Evolutionary conservation across 2,113 vertebrate genomes (phyloP), one percentile per base, ranked within the genome.

Genomic region (Rafetus swinhoei): DNA sequence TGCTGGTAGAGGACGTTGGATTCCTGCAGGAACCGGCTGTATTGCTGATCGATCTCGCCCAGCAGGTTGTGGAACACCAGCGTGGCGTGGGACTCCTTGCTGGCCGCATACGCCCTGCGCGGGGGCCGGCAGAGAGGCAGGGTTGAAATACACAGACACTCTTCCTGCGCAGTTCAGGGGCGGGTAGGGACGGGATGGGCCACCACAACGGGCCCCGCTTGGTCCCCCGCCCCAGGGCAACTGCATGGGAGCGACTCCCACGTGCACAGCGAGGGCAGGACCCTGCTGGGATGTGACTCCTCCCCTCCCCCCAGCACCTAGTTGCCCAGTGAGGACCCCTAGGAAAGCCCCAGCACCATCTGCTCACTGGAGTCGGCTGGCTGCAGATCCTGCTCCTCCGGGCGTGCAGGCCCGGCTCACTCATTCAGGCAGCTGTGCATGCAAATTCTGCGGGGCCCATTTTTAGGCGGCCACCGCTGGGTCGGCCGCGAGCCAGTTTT

Each of bases 21-120:
- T 94, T 99, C 99, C 97, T 99, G 99, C 80, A 99, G 98, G 93
- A 99, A 99, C 91, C 99, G 99, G 97, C 99, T 99, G 90, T 99
- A 99, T 96, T 99, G 99, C 98, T 99, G 99, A 97, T 99, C 99
- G 1, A 99, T 99, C 98, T 99, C 99, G 9, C 99, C 99, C 94
- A 99, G 96, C 84, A 99, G 99, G 97, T 99, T 99, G 97, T 99
- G 99, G 96, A 99, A 99, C 86, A 99, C 99, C 98, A 99, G 96
- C 0, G 99, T 99, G 86, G 99, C 99, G 0, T 99, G 99, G 0
- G 99, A 99, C 94, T 99, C 99, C 97, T 99, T 99, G 96, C 99
- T 99, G 96, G 99, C 99, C 0, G 99, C 99, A 0, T 99, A 99
- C 0, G 99, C 99, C 99, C 99, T 99, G 90, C 0, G 77, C 35